Conservation (phyloP, 2,113 vertebrate species). For the Mesoclemmys tuberculata region DNA sequence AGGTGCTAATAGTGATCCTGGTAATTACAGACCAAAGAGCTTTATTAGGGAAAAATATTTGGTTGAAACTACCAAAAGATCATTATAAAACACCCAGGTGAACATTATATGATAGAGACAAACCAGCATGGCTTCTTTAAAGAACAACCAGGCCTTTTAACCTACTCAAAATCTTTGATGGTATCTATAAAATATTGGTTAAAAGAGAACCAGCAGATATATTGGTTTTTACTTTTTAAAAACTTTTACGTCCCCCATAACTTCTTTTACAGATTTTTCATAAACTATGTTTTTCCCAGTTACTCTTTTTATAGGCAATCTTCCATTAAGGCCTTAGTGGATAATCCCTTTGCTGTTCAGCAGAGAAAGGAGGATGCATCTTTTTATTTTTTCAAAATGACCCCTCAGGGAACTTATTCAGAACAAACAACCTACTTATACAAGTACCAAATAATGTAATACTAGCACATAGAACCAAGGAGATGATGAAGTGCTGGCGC, state of each 20-base stretch:
- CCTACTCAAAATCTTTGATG: background rate
- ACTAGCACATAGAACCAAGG: background rate
- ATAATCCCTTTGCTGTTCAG: background rate
- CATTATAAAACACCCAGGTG: background rate
- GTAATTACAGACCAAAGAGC: background rate
- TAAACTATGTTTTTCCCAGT: background rate
- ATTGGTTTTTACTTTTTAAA: background rate
- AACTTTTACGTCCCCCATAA: accelerated
- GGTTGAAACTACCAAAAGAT: background rate
- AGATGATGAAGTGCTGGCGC: background rate
- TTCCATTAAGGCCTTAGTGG: accelerated
- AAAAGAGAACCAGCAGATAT: background rate
- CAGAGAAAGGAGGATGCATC: background rate
- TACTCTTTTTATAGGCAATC: background rate
- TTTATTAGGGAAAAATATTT: background rate
- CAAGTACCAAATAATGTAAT: background rate
- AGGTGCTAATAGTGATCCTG: background rate
- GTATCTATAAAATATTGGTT: background rate
- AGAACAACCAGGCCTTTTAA: background rate
- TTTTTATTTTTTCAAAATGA: background rate
- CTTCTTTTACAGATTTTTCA: background rate
- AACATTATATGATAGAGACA: background rate
- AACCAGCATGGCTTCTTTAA: background rate
- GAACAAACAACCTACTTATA: accelerated
- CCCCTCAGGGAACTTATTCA: background rate